Conservation (phyloP, 2,113 vertebrate genomes). For the Sceloporus tristichus region DNA sequence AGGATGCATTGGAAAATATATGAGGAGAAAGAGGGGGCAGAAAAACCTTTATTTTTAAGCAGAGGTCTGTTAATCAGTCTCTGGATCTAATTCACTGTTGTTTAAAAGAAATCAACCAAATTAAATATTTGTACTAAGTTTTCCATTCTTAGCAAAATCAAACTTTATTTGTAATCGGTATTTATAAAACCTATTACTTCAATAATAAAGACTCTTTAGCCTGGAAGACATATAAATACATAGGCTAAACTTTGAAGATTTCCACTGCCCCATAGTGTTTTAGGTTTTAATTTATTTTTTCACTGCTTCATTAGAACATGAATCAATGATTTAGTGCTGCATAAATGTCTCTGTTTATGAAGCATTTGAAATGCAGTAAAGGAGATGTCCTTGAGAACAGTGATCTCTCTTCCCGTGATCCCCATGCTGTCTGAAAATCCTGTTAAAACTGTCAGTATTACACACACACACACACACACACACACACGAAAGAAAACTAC, state of each 20-base stretch:
- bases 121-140: background rate
- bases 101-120: background rate
- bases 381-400: background rate
- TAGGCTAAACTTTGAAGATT: background rate
- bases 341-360: conserved; percentile 27
- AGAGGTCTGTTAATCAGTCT: too few relatives aligned
- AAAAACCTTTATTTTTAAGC: too few relatives aligned
- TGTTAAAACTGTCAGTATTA: background rate
- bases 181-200: background rate
- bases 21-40: too few relatives aligned
- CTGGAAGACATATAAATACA: background rate
- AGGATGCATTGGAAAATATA: too few relatives aligned
- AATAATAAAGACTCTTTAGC: background rate
- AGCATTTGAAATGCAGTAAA: conserved; percentile 8
- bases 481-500: conserved; percentile 19
- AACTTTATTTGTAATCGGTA: background rate
- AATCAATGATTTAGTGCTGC: background rate
- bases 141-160: background rate
- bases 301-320: conserved; percentile 15
- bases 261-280: conserved; percentile 31
- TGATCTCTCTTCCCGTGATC: background rate
- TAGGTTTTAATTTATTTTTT: conserved; percentile 7
- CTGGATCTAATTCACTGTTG: background rate
- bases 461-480: too few relatives aligned
- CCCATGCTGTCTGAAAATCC: background rate